Evolutionary conservation across 2,113 vertebrate species (phyloP), one percentile per base, ranked within the genome.

Genomic region (Engystomops pustulosus): DNA sequence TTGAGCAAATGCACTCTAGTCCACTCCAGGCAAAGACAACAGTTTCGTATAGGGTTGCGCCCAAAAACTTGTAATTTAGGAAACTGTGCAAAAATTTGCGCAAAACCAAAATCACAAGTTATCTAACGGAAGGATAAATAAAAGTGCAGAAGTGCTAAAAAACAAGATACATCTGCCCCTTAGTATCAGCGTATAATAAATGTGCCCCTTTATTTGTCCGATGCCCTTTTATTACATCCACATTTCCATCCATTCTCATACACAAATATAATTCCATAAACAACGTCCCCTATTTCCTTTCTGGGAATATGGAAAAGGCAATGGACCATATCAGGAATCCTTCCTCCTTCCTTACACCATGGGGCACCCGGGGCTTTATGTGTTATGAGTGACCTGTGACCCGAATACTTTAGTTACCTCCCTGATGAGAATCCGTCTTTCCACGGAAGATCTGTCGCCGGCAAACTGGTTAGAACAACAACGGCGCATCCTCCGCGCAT

Each of bases 391-490:
- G 47, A 36, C 67, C 79, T 71, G 6, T 55, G 49, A 53, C 65
- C 47, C 38, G 6, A 18, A 20, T 41, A 5, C n/a, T 67, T 81
- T 36, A 11, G 47, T 25, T 38, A 11, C 67, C 25, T 53, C 67
- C 30, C 62, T 25, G 9, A 32, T 71, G 67, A 81, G 65, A 14
- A 18, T 71, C 44, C 67, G 36, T 69, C 58, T 80, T 80, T 51
- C 79, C 62, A 80, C 68, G 34, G 36, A 49, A 51, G 32, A 77
- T 77, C 74, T 36, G 27, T 34, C 27, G 9, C 67, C 44, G 6
- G 4, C 60, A 41, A 58, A 27, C 77, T 30, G 4, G 20, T 79
- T 60, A 58, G 27, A 79, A 79, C 53, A 79, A 79, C 23, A 45
- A 5, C 25, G 14, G 8, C 17, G 27, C 38, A 45, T 12, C 38